Evolutionary conservation across 2,113 vertebrate genomes (phyloP).

Genomic region (Oceanodroma tethys): DNA sequence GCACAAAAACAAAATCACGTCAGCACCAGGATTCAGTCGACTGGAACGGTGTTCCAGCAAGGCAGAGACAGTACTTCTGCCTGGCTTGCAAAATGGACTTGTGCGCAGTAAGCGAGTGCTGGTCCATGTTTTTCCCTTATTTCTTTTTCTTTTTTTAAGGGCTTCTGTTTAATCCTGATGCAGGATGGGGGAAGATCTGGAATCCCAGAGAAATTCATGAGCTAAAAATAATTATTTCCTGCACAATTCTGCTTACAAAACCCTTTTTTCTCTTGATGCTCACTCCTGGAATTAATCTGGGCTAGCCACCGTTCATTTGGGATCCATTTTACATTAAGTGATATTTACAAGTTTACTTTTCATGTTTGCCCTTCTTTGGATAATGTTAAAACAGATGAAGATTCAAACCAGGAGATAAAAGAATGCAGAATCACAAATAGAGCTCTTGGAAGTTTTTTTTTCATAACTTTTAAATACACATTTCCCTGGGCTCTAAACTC

Average conservation of each 20-base stretch:
- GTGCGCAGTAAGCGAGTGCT: neutral
- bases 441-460: neutral
- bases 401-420: neutral
- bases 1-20: neutral
- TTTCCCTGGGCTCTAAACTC: neutral
- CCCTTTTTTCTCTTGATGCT: neutral
- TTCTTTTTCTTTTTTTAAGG: neutral
- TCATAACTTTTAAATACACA: neutral
- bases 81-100: neutral
- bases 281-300: neutral
- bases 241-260: neutral
- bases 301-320: neutral
- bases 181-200: neutral
- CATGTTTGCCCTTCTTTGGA: neutral
- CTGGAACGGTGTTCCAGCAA: neutral
- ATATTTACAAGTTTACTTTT: neutral
- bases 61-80: neutral
- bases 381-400: neutral
- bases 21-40: neutral
- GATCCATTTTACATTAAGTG: neutral
- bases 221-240: neutral
- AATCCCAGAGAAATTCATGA: neutral
- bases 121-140: neutral
- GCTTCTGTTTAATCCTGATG: neutral
- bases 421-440: neutral